Base-by-base conservation (phyloP, 2,888 invertebrate species). In the Epinotia demarniana region DNA sequence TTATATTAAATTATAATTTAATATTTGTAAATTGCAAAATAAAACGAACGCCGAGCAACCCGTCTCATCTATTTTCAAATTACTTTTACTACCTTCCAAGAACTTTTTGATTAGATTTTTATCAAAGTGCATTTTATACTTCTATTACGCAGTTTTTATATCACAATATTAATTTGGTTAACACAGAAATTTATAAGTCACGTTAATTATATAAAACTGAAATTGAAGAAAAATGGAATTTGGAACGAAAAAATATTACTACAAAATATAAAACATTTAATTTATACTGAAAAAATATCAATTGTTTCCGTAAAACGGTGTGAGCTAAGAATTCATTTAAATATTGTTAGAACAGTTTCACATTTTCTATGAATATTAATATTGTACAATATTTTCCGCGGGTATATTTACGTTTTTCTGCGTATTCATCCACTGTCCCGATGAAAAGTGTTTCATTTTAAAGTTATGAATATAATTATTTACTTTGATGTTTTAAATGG, bases 21-120 rank as follows among this genome's bases (percentile, higher is more conserved):
- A 18, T 57, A 43, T 19, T 39, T 68, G 11, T 19, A 39, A 68
- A 68, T 39, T 23, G 39, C 16, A 13, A 68, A 68, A 57, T 55
- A 55, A 55, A 67, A 68, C 13, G 63, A 43, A 63, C 16, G 11
- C 46, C 0, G 23, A 63, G 62, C 39, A 62, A 39, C 63, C 18
- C 43, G 43, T 46, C 19, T 46, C 63, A 63, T 63, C 46, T 46
- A 18, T 63, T 63, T 43, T 46, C 63, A 19, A 63, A 46, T 63
- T 46, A 63, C 23, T 58, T 23, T 58, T 13, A 58, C 12, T 16
- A 46, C 46, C 46, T 46, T 63, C 19, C 13, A 6, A 19, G 46
- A 63, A 63, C 19, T 63, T 63, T 62, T 63, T 46, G 46, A 63
- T 63, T 63, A 43, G 62, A 62, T 43, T 62, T 62, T 62, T 62